Percentiles rank a stretch among this genome's conserved stretches.
Evolutionary conservation across 2,797 vertebrate genomes (phyloP).

Genomic region (Falco peregrinus): DNA sequence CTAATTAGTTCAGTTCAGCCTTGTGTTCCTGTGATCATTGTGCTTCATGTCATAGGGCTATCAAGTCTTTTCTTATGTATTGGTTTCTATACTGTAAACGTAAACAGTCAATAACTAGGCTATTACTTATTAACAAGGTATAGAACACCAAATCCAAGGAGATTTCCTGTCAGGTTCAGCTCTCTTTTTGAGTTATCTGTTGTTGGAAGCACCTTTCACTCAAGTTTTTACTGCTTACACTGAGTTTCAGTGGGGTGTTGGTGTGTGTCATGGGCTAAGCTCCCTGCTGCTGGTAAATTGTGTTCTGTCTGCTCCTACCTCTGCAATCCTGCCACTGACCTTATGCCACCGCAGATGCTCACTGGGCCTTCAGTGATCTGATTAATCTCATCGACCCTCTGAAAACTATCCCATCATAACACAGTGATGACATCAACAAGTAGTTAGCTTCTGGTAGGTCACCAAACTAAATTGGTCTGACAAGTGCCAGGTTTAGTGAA

Average conservation of each 20-base stretch:
- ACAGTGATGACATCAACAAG: background rate
- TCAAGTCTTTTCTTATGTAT: background rate
- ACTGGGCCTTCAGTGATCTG: background rate
- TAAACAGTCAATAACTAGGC: constrained; percentile 5
- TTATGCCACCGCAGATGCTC: background rate
- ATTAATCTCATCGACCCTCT: background rate
- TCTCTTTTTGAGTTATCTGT: background rate
- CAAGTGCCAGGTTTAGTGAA: fast-evolving
- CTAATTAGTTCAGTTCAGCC: constrained; percentile 9
- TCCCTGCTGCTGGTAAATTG: background rate
- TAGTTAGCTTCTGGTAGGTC: background rate
- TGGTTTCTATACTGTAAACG: background rate
- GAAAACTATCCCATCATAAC: background rate
- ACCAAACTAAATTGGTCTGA: background rate
- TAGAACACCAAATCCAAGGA: background rate
- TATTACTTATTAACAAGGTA: constrained; percentile 24
- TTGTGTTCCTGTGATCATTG: background rate
- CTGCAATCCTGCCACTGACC: background rate
- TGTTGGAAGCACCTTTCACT: background rate
- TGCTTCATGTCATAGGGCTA: constrained; percentile 7
- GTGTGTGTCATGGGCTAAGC: fast-evolving
- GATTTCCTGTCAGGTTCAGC: background rate
- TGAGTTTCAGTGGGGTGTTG: background rate
- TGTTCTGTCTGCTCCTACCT: background rate
- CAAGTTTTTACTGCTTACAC: background rate